A percentile compares a stretch with the other conserved stretches of the same genome.
phyloP scores from a whole-genome alignment of 1,140 invertebrate genomes.

The Elysia chlorotica region DNA sequence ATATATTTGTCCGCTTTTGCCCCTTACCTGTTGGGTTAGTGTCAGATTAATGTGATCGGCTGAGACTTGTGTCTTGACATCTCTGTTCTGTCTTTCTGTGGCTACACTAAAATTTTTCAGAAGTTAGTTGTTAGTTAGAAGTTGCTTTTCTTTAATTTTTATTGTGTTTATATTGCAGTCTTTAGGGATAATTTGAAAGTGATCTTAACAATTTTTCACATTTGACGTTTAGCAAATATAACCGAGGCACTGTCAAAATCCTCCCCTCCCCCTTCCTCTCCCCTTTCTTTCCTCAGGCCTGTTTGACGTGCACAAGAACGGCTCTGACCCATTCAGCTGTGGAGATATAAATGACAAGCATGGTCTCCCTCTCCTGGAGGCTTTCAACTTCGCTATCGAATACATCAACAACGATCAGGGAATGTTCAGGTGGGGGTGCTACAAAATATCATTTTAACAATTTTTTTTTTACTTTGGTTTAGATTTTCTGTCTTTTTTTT shows the following conservation, averaged over 20 bases:
- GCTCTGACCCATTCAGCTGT: constrained; percentile 53
- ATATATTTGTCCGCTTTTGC: not conserved
- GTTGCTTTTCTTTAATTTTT: not conserved
- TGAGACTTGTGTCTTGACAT: too few species aligned
- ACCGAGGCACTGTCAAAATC: not conserved
- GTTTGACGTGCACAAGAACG: constrained; percentile 56
- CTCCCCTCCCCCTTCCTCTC: not conserved
- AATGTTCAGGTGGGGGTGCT: constrained; percentile 34
- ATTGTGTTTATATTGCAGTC: not conserved
- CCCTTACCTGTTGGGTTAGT: too few species aligned
- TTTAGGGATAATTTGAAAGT: not conserved
- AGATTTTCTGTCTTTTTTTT: too few species aligned
- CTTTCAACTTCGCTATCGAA: constrained; percentile 56
- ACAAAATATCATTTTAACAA: too few species aligned
- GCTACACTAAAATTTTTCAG: too few species aligned
- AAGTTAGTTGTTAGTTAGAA: too few species aligned
- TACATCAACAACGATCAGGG: constrained; percentile 48
- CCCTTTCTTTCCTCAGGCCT: constrained; percentile 49
- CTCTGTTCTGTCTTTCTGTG: too few species aligned
- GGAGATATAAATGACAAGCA: constrained; percentile 53
- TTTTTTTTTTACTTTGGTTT: too few species aligned
- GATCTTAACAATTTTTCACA: not conserved
- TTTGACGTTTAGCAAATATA: not conserved
- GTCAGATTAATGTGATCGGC: too few species aligned
- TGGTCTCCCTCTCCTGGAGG: constrained; percentile 54